Base-by-base conservation (phyloP, 2,113 vertebrate species). In the Hippoglossus stenolepis region DNA sequence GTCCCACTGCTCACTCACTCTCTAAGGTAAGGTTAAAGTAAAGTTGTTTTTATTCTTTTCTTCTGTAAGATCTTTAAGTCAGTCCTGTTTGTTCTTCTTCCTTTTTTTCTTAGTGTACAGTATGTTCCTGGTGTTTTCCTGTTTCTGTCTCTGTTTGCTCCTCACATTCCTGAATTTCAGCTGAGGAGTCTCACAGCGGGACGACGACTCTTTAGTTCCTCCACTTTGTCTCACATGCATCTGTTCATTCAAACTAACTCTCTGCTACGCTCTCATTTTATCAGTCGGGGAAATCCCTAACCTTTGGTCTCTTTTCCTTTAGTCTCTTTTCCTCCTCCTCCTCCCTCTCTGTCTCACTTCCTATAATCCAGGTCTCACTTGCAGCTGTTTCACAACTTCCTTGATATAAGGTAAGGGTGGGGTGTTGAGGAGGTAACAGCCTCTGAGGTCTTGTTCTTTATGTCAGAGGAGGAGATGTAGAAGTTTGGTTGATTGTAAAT, bases 1-100 rank as follows among this genome's bases (percentile, higher is more conserved):
- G 10, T 67, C 20, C n/a, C 63, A 49, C 14, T 20, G 0, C 61
- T 45, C 64, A 17, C 73, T 69, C 45, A 17, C 38, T 66, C 11
- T 72, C 0, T n/a, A 76, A 93, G 90, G 93, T 94, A 82, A 85
- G 88, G 15, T 8, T 75, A 43, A 43, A 43, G 40, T 5, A 21
- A 26, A 12, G 49, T 10, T 79, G 24, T 31, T 14, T 31, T 61
- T 5, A 17, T 9, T 10, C 18, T 5, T 4, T 8, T 53, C 51
- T 60, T 0, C 17, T 59, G 1, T 9, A 17, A 13, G 17, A 7
- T 58, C n/a, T 7, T 14, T 40, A 2, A 28, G 1, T 47, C 1
- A 10, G 3, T n/a, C 13, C 21, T 13, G n/a, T 17, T 49, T 5
- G 49, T 54, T 2, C 3, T 35, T 26, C 18, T 54, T 72, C 5